phyloP scores from a whole-genome alignment of 2,113 vertebrate species.

The Eudorcas thomsonii region DNA sequence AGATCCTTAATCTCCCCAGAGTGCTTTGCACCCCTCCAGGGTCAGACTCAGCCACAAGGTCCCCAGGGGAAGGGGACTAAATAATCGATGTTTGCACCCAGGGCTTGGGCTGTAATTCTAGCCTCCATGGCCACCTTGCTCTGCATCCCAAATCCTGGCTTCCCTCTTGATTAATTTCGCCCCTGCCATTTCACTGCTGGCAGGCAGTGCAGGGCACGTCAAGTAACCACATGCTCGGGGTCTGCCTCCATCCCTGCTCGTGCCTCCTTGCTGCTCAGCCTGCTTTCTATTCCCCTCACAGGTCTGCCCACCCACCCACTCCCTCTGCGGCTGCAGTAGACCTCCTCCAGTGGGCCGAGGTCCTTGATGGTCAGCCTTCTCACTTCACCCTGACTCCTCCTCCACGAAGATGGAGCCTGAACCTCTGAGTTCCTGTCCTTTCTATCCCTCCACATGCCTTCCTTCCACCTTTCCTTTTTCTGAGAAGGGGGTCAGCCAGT shows the following conservation, averaged over 20 bases:
- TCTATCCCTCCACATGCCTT: background rate
- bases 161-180: background rate
- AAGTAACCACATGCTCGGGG: background rate
- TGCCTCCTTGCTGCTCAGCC: background rate
- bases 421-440: background rate
- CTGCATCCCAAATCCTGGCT: background rate
- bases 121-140: background rate
- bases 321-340: background rate
- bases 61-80: background rate
- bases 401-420: background rate
- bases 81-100: background rate
- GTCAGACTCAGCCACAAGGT: background rate
- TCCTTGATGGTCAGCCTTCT: background rate
- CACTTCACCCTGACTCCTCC: background rate
- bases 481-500: background rate
- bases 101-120: background rate
- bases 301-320: background rate
- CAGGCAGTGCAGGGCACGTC: background rate
- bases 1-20: background rate
- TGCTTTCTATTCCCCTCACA: background rate
- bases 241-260: background rate
- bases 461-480: background rate
- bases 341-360: background rate
- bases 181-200: background rate
- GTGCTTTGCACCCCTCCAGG: background rate